Base-by-base conservation (phyloP, 2,113 vertebrate genomes). In the Epinephelus lanceolatus region DNA sequence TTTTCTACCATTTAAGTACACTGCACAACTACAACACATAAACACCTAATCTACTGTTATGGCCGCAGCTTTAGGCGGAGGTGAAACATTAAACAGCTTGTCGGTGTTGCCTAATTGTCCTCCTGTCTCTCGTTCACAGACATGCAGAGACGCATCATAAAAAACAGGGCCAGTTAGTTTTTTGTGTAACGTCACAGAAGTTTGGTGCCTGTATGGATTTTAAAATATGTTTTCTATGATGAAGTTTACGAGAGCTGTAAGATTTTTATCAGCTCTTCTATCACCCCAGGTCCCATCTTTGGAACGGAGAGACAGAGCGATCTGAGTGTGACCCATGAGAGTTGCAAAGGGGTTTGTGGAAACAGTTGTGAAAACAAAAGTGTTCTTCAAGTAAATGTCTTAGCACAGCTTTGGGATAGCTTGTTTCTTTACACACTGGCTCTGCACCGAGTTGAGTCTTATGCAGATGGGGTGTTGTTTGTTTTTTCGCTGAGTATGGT, bases 401-500 rank as follows among this genome's bases (percentile, higher is more conserved):
- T 12, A 52, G 40, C 57, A 19, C 3, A 78, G 79, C 67, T 88
- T 75, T 68, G 37, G 81, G 71, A 84, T 6, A 42, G 65, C 65
- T 49, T 42, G 21, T 55, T 53, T 72, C 52, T 52, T 53, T 42
- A 27, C 23, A 81, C 57, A 67, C 4, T 47, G 51, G n/a, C 23
- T 80, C 65, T 76, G 57, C 42, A 72, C 40, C 47, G 33, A 86
- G 73, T 71, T 40, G 63, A 78, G 63, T 63, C 45, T 62, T 63
- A 72, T 88, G 74, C 45, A 79, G 68, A 86, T 88, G 9, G 49
- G 10, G 2, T 21, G 76, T 67, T 52, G 73, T 85, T 87, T 80
- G 93, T 87, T 80, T 85, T 90, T 67, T 82, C 60, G 88, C 90
- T 88, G 82, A 37, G 85, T 92, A 90, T 74, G 62, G 83, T 87